Percentiles rank a stretch among this genome's conserved stretches.
phyloP scores from a whole-genome alignment of 2,888 invertebrate genomes.

The Netelia fuscicornis region DNA sequence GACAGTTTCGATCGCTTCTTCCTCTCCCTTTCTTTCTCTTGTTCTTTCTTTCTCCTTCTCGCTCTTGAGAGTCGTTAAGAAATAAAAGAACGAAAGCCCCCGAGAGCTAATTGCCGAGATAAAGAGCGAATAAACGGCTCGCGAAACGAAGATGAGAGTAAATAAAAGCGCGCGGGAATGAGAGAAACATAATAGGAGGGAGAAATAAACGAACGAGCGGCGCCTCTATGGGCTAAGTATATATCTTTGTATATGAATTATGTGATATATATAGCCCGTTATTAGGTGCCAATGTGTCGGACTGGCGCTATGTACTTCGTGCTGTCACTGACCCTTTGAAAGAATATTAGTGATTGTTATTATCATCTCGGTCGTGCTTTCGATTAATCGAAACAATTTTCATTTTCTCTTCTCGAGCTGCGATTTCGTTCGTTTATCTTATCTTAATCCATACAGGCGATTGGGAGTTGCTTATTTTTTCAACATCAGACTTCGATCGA shows the following conservation, averaged over 20 bases:
- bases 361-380: slow-evolving; percentile 20
- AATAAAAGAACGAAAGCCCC: slow-evolving; percentile 48
- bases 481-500: background rate
- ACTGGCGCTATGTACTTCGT: slow-evolving; percentile 22
- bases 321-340: slow-evolving; percentile 62
- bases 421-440: slow-evolving; percentile 2
- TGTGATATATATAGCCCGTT: slow-evolving; percentile 23
- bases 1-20: slow-evolving; percentile 21
- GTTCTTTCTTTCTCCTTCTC: background rate
- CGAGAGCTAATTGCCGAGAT: slow-evolving; percentile 63
- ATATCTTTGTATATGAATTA: slow-evolving; percentile 9
- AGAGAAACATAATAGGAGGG: slow-evolving; percentile 10
- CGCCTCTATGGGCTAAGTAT: slow-evolving; percentile 30
- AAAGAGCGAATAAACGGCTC: slow-evolving; percentile 59
- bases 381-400: slow-evolving; percentile 31
- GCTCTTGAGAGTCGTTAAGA: slow-evolving; percentile 17
- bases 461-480: background rate
- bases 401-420: background rate
- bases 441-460: slow-evolving; percentile 22
- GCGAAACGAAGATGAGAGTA: slow-evolving; percentile 50
- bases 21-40: background rate
- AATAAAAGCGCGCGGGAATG: slow-evolving; percentile 53
- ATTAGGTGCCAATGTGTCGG: slow-evolving; percentile 65
- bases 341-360: slow-evolving; percentile 30
- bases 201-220: slow-evolving; percentile 30